phyloP scores from a whole-genome alignment of 1,140 invertebrate species.

The Lasioglossum baleicum region DNA sequence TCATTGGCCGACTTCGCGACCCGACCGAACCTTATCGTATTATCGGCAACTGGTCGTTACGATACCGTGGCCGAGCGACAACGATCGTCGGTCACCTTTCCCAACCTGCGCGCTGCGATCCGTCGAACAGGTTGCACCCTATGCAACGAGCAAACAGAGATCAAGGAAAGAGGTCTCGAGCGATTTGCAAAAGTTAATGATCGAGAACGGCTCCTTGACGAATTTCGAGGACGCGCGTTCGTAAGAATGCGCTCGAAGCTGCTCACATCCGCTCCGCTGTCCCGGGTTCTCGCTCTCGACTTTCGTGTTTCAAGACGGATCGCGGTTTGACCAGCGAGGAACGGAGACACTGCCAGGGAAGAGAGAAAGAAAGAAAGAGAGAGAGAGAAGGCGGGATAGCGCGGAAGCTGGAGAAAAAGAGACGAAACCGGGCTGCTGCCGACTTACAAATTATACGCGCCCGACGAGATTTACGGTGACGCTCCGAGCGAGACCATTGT shows the following conservation, averaged over 20 bases:
- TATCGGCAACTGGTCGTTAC: conserved; percentile 59
- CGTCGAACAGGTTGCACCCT: no score
- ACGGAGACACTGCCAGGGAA: conserved; percentile 23
- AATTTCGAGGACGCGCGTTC: background rate
- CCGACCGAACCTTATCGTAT: conserved; percentile 63
- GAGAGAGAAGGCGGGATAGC: conserved; percentile 3
- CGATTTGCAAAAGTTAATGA: background rate
- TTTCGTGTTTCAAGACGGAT: conserved; percentile 25
- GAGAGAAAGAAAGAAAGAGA: conserved; percentile 19
- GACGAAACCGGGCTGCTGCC: conserved; percentile 71
- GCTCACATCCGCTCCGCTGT: conserved; percentile 11
- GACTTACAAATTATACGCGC: conserved; percentile 81
- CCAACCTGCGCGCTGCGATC: conserved; percentile 31
- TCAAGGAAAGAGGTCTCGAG: background rate
- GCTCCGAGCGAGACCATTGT: conserved; percentile 79
- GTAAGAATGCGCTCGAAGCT: conserved; percentile 39
- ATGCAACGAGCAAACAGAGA: no score
- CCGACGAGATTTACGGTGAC: conserved; percentile 80
- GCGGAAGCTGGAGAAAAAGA: conserved; percentile 40
- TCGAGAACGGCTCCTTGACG: no score
- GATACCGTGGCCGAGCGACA: conserved; percentile 46
- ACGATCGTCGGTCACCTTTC: conserved; percentile 27
- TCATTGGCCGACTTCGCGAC: conserved; percentile 75
- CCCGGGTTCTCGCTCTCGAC: conserved; percentile 16
- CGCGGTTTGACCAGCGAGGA: conserved; percentile 17